These are phyloP conservation scores for Dipodomys ordii DNA, from an alignment of 2,113 vertebrate species.

Conservation along the genomic window DNA sequence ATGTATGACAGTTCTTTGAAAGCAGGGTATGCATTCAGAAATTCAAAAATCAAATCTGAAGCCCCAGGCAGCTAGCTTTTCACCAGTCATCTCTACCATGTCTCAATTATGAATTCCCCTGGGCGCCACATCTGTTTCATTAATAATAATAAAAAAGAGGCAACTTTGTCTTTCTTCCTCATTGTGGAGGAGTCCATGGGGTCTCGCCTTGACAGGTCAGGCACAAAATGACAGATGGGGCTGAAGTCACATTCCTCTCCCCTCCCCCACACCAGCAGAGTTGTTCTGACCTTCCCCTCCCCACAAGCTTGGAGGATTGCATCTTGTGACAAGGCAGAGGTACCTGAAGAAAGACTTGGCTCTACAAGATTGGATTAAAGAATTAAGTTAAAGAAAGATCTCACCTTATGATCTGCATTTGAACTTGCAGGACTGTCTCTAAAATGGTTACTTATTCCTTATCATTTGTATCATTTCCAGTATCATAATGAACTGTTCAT, in stretches of 20 bases:
- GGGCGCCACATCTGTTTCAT: conserved; percentile 47
- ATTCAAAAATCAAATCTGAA: conserved; percentile 14
- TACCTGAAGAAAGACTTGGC: background rate
- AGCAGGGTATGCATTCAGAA: background rate
- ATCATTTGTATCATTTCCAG: background rate
- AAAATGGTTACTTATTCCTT: conserved; percentile 11
- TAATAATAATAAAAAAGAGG: conserved; percentile 25
- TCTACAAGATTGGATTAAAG: background rate
- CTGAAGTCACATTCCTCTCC: background rate
- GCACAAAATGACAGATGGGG: conserved; percentile 60
- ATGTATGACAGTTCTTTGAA: background rate
- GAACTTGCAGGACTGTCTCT: background rate
- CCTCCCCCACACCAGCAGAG: background rate
- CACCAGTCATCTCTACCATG: background rate
- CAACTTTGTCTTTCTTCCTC: conserved; percentile 34
- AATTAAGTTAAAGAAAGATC: background rate
- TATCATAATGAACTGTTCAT: background rate
- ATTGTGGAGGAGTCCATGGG: background rate
- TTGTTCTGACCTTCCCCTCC: background rate
- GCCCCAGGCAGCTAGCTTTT: background rate
- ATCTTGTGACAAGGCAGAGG: background rate
- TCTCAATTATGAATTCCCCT: background rate
- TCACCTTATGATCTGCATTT: background rate
- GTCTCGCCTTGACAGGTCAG: conserved; percentile 56
- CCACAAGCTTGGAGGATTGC: background rate